phyloP scores from a whole-genome alignment of 2,113 vertebrate genomes.

The Tenrec ecaudatus region DNA sequence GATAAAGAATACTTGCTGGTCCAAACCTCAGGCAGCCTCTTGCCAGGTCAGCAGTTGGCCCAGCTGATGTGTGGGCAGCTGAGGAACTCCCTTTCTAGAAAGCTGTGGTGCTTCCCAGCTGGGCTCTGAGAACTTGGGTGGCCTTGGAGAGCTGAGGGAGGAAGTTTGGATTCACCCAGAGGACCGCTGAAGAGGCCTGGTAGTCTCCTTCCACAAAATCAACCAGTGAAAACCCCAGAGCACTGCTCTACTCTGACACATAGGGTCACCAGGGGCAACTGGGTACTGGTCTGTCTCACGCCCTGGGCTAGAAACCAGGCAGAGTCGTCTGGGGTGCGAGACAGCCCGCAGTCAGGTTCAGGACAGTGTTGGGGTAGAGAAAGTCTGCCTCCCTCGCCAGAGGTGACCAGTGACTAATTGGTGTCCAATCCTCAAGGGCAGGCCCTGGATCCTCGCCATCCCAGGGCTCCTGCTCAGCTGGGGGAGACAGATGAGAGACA shows the following conservation, averaged over 20 bases:
- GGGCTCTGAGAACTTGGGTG: background rate
- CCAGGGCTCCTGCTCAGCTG: background rate
- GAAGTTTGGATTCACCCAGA: background rate
- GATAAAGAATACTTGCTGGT: slow-evolving; percentile 23
- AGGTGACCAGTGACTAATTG: background rate
- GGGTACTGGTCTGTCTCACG: background rate
- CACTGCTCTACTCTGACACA: background rate
- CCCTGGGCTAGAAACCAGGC: background rate
- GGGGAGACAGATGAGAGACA: background rate
- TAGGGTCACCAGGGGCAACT: background rate
- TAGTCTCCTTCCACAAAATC: background rate
- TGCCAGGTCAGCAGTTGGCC: background rate
- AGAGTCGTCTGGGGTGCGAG: background rate
- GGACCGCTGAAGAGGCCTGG: background rate
- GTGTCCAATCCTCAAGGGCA: background rate
- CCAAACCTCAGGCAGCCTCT: background rate
- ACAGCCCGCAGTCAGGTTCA: too few relatives aligned
- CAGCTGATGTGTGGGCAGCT: background rate
- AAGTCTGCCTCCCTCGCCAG: background rate
- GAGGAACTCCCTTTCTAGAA: slow-evolving; percentile 10
- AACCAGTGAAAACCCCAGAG: background rate
- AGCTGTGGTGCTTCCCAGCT: accelerated
- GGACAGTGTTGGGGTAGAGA: background rate
- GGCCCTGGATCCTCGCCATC: background rate
- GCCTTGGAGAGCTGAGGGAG: background rate